Conservation (phyloP, 2,888 invertebrate genomes). For the Microctonus brassicae region DNA sequence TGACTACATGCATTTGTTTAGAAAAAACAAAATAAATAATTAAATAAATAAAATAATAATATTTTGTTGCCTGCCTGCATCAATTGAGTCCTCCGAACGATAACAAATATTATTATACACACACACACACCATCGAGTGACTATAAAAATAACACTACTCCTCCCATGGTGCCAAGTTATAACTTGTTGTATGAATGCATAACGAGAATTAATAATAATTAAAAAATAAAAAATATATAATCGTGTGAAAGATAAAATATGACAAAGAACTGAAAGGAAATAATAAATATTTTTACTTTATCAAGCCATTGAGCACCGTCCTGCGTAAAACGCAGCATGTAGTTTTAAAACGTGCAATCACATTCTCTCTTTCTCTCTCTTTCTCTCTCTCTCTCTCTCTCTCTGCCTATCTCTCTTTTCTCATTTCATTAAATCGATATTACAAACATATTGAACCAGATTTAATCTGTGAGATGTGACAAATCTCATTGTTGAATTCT, state of each 20-base stretch:
- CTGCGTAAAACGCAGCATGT: conserved; percentile 47
- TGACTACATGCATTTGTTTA: conserved; percentile 37
- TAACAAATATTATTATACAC: neutral
- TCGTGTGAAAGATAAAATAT: conserved; percentile 2
- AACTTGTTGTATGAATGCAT: conserved; percentile 12
- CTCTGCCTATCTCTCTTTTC: neutral
- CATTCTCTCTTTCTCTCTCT: conserved; percentile 14
- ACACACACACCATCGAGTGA: neutral
- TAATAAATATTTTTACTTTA: conserved; percentile 26
- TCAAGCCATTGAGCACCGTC: conserved; percentile 42
- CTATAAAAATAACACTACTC: neutral
- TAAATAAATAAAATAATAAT: too few species aligned
- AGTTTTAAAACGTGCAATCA: conserved; percentile 21
- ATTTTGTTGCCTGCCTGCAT: conserved; percentile 21
- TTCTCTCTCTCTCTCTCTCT: conserved; percentile 10
- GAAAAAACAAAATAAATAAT: too few species aligned
- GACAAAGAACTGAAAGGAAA: neutral
- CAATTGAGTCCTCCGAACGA: conserved; percentile 27
- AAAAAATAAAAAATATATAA: neutral
- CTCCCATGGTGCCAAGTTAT: conserved; percentile 27
- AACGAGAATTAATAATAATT: neutral
- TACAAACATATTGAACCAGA: neutral
- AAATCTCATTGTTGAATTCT: neutral
- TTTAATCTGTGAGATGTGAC: conserved; percentile 20
- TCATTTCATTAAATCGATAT: neutral